Base-by-base conservation (phyloP, 2,888 invertebrate genomes). In the Diarsia dahlii region DNA sequence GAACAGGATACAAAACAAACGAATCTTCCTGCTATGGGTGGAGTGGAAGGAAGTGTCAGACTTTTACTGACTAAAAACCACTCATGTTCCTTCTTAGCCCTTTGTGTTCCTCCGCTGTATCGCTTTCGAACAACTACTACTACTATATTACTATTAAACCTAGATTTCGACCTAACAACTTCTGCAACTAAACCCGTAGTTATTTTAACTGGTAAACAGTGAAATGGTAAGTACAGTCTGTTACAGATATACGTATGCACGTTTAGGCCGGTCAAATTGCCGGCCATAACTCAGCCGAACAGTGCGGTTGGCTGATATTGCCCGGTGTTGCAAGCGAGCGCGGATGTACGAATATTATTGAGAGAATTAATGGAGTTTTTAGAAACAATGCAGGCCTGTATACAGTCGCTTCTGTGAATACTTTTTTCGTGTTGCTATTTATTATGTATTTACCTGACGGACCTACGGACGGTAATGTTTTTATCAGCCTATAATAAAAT, bases 241-340 rank as follows among this genome's bases (percentile, higher is more conserved):
- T 64, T 84, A 83, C 71, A 60, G 69, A 72, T 84, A 84, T 71
- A 39, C 39, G 70, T 73, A 34, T 70, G 84, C 64, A 56, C 60
- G 76, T 68, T 84, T 80, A 82, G 76, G 73, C 75, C 68, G 81
- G 86, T 87, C 85, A 81, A 89, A 89, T 86, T 86, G 89, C 88
- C 58, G 84, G 87, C 79, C 64, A 87, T 90, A 89, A 90, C 82
- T 90, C 88, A 89, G 74, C 20, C 75, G 81, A 71, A 79, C 83
- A 79, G 75, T 88, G 89, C 76, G 90, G 90, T 88, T 56, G 71
- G 70, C 64, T 81, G 78, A 82, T 87, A 85, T 84, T 85, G 76
- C 74, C 60, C 74, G n/a, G 78, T 82, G 82, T 74, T 84, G 85
- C 85, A 18, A 71, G 78, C 71, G 34, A n/a, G 34, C 45, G 45